phyloP scores from a whole-genome alignment of 2,888 invertebrate genomes.

The Camptogramma bilineatum region DNA sequence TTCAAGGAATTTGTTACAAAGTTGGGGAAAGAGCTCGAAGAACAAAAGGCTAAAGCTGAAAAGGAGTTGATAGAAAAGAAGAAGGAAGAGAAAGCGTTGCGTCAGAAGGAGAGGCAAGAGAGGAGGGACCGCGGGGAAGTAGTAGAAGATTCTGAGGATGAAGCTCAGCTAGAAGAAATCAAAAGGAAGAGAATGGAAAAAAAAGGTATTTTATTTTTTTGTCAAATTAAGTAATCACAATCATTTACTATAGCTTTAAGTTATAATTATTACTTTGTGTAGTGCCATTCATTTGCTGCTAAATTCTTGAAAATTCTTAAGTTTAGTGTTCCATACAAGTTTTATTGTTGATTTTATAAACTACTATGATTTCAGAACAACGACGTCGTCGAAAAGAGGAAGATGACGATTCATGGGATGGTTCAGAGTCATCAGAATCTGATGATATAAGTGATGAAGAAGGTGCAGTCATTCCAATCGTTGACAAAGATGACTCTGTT shows the following conservation, averaged over 20 bases:
- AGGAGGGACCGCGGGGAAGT: slow-evolving; percentile 60
- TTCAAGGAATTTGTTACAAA: slow-evolving; percentile 90
- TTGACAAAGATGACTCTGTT: slow-evolving; percentile 81
- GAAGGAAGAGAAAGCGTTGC: slow-evolving; percentile 65
- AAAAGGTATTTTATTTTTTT: slow-evolving; percentile 52
- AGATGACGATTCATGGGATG: slow-evolving; percentile 86
- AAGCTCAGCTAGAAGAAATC: slow-evolving; percentile 54
- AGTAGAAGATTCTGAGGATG: slow-evolving; percentile 59
- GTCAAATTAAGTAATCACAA: neutral
- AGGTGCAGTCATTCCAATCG: slow-evolving; percentile 77
- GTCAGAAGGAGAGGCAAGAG: slow-evolving; percentile 56
- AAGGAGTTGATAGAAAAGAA: slow-evolving; percentile 68
- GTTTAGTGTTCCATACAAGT: neutral
- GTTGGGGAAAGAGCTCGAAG: slow-evolving; percentile 87
- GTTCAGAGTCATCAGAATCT: slow-evolving; percentile 80
- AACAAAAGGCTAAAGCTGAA: slow-evolving; percentile 85
- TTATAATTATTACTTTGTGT: no score
- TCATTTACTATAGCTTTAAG: no score
- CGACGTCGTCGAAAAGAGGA: slow-evolving; percentile 69
- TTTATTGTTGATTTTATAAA: slow-evolving; percentile 19
- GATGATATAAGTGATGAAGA: slow-evolving; percentile 77
- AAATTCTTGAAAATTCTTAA: neutral
- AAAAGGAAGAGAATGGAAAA: slow-evolving; percentile 61
- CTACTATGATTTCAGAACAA: slow-evolving; percentile 52
- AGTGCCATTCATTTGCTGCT: neutral